Evolutionary conservation across 37 sponge, comb jelly and placozoan genomes (phyloP).

Genomic region (Halichondria panicea): DNA sequence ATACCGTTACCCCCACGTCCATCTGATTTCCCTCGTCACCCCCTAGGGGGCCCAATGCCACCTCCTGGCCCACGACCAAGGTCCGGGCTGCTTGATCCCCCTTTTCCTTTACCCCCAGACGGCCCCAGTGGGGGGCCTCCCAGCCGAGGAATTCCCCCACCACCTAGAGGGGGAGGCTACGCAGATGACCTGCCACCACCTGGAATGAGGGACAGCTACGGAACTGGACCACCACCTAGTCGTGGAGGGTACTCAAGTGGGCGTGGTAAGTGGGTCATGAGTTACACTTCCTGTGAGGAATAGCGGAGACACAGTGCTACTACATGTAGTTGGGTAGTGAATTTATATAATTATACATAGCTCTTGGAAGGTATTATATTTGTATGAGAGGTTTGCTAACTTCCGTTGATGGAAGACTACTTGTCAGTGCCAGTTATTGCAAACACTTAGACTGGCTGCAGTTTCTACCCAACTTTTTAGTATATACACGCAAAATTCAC

Average conservation of each 20-base stretch:
- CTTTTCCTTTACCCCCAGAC: constrained; percentile 17
- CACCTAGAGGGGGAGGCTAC: constrained; percentile 18
- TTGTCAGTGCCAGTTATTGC: no score
- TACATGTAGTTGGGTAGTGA: background rate
- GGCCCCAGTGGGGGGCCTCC: constrained; percentile 23
- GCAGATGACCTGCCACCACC: constrained; percentile 7
- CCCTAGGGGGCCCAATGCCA: constrained; percentile 7
- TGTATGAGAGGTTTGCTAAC: no score
- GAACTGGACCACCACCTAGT: constrained; percentile 4
- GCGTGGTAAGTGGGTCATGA: background rate
- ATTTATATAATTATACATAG: background rate
- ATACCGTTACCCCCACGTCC: background rate
- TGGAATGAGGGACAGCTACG: background rate
- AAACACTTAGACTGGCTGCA: no score
- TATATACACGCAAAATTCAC: no score
- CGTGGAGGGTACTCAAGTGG: background rate
- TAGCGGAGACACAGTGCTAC: background rate
- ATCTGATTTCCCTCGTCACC: background rate
- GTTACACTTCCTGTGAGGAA: background rate
- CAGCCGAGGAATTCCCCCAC: constrained; percentile 6
- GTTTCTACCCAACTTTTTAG: no score
- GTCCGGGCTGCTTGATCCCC: constrained; percentile 17
- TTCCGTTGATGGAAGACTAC: no score
- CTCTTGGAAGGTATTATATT: no score
- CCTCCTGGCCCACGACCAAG: constrained; percentile 5